Evolutionary conservation across 2,888 invertebrate species (phyloP).

Genomic region (Zygaena filipendulae): DNA sequence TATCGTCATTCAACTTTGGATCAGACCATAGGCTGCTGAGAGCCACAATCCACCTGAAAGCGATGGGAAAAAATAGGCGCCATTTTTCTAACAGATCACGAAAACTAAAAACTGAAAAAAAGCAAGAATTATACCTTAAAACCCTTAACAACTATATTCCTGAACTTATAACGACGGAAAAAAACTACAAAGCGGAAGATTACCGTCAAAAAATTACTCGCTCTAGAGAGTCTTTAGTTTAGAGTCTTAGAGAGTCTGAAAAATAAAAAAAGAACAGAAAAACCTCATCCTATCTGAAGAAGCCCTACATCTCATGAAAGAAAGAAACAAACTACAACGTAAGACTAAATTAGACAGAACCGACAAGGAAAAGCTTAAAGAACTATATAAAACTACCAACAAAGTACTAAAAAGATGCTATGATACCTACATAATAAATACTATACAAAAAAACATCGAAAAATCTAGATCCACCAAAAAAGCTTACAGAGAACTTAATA

Average conservation of each 20-base stretch:
- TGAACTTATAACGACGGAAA: constrained; percentile 6
- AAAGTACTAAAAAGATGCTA: constrained; percentile 15
- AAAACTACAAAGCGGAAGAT: constrained; percentile 5
- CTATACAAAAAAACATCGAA: constrained; percentile 10
- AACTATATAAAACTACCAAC: constrained; percentile 13
- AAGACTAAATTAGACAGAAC: constrained; percentile 9
- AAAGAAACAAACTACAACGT: constrained; percentile 14
- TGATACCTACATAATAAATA: constrained; percentile 10
- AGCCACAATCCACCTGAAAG: constrained; percentile 11
- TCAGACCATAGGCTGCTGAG: constrained; percentile 15
- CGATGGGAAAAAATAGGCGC: constrained; percentile 6
- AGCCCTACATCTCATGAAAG: constrained; percentile 13
- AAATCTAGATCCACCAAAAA: constrained; percentile 12
- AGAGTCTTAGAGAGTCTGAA: constrained; percentile 10
- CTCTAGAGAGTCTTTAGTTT: constrained; percentile 5
- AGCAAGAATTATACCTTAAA: constrained; percentile 12
- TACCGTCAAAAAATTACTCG: constrained; percentile 11
- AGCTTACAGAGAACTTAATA: constrained; percentile 10
- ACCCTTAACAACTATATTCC: constrained; percentile 10
- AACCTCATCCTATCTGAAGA: constrained; percentile 9
- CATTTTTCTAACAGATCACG: constrained; percentile 6
- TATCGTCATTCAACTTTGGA: constrained; percentile 10
- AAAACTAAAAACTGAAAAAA: constrained; percentile 9
- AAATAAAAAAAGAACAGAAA: constrained; percentile 8
- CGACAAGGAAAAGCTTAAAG: constrained; percentile 13